Conservation (phyloP, 2,888 invertebrate genomes). For the Pseudoips prasinana region DNA sequence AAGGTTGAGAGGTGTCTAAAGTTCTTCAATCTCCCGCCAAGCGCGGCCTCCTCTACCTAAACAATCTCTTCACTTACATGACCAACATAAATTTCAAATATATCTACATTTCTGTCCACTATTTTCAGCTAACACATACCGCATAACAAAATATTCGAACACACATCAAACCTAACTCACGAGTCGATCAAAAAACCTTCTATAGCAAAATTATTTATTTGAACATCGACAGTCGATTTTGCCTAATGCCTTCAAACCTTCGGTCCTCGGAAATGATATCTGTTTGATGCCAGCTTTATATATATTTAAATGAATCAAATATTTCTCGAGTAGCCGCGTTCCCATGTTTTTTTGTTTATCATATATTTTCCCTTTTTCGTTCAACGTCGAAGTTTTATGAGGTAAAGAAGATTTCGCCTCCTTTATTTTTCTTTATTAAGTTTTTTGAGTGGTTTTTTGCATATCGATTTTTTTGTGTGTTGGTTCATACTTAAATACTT, state of each 20-base stretch:
- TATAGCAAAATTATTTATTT: too few species aligned
- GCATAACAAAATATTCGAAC: too few species aligned
- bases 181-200: too few species aligned
- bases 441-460: background rate
- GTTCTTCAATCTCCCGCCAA: too few species aligned
- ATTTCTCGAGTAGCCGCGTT: slow-evolving; percentile 30
- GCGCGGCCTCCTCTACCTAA: too few species aligned
- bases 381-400: slow-evolving; percentile 20
- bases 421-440: slow-evolving; percentile 12
- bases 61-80: too few species aligned
- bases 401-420: slow-evolving; percentile 25
- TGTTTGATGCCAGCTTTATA: slow-evolving; percentile 45
- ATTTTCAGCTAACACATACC: too few species aligned
- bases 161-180: too few species aligned
- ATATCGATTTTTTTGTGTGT: background rate
- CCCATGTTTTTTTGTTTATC: slow-evolving; percentile 28
- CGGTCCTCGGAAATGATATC: slow-evolving; percentile 39
- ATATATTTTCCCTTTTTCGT: slow-evolving; percentile 13
- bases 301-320: slow-evolving; percentile 53
- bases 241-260: slow-evolving; percentile 23
- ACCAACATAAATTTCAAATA: too few species aligned
- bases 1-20: too few species aligned
- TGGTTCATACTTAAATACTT: too few species aligned
- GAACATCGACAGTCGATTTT: slow-evolving; percentile 8
- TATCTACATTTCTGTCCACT: too few species aligned